phyloP scores from a whole-genome alignment of 2,888 invertebrate species.

The Lasioglossum marginatum region DNA sequence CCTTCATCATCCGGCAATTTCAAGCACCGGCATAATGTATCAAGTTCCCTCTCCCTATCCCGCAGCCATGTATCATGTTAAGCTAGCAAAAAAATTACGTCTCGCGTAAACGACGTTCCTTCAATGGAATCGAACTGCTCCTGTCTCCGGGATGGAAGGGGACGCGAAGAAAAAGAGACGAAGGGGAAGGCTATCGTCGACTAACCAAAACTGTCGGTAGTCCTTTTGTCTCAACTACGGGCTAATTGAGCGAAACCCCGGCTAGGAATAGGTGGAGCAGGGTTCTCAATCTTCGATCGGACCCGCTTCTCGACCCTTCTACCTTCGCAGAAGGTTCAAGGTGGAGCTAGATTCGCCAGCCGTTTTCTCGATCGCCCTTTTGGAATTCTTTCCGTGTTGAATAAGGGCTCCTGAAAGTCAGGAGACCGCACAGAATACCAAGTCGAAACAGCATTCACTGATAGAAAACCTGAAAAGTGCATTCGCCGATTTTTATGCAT shows the following conservation, averaged over 20 bases:
- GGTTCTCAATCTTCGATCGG: constrained; percentile 31
- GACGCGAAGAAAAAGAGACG: constrained; percentile 20
- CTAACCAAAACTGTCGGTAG: constrained; percentile 68
- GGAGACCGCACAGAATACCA: constrained; percentile 37
- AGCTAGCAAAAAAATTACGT: constrained; percentile 17
- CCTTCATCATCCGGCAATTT: not conserved
- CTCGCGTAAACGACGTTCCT: constrained; percentile 37
- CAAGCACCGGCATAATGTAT: constrained; percentile 21
- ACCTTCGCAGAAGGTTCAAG: constrained; percentile 45
- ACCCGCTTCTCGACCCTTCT: constrained; percentile 14
- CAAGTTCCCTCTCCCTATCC: constrained; percentile 13
- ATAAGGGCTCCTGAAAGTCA: constrained; percentile 41
- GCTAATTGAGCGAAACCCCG: constrained; percentile 69
- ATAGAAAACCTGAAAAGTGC: not conserved
- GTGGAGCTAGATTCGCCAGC: constrained; percentile 21
- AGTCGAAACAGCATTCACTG: not conserved
- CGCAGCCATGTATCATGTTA: not conserved
- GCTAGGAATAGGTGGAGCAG: constrained; percentile 62
- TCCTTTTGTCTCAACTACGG: constrained; percentile 69
- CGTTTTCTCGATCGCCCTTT: constrained; percentile 66
- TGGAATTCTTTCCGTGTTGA: constrained; percentile 64
- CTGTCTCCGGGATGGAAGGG: constrained; percentile 22
- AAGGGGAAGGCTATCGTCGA: constrained; percentile 34
- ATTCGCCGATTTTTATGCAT: too few species aligned
- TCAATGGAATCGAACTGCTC: constrained; percentile 22